These are phyloP conservation scores for Silurus meridionalis DNA, from an alignment of 2,113 vertebrate genomes.

Conservation along the genomic window DNA sequence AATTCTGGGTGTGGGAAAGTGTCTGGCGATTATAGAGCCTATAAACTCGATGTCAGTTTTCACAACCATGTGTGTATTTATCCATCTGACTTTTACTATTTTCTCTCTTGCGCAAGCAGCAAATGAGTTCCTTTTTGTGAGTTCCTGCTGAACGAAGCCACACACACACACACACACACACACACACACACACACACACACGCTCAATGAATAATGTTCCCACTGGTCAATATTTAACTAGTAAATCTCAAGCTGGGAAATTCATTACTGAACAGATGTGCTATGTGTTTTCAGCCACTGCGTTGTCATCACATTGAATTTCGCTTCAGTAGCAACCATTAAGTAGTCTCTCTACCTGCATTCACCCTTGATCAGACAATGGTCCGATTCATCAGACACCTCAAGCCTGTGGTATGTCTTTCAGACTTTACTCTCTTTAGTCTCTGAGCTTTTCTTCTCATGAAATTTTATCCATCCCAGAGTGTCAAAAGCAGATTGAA, in stretches of 20 bases:
- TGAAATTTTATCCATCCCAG: not conserved
- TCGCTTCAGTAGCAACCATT: not conserved
- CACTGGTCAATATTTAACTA: slow-evolving; percentile 46
- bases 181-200: slow-evolving; percentile 12
- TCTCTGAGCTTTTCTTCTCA: not conserved
- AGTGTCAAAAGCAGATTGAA: not conserved
- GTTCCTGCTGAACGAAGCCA: not conserved
- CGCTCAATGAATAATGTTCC: slow-evolving; percentile 2
- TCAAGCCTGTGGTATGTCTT: not conserved
- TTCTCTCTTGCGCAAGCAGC: not conserved
- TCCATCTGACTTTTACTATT: slow-evolving; percentile 16
- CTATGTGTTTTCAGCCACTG: slow-evolving; percentile 10
- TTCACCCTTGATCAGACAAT: slow-evolving; percentile 37
- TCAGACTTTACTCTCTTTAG: not conserved
- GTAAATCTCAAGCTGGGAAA: slow-evolving; percentile 24
- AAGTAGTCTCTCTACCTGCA: slow-evolving; percentile 5
- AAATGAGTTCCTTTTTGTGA: slow-evolving; percentile 25
- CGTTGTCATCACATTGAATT: slow-evolving; percentile 26
- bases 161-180: slow-evolving; percentile 5
- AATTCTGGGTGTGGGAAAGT: slow-evolving; percentile 2
- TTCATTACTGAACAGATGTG: slow-evolving; percentile 37
- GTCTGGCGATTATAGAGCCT: not conserved
- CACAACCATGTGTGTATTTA: not conserved
- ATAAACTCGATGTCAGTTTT: slow-evolving; percentile 9
- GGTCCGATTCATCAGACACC: slow-evolving; percentile 39